A percentile compares a stretch with the other conserved stretches of the same genome.
phyloP scores from a whole-genome alignment of 2,797 vertebrate species.

The Vespertilio murinus region DNA sequence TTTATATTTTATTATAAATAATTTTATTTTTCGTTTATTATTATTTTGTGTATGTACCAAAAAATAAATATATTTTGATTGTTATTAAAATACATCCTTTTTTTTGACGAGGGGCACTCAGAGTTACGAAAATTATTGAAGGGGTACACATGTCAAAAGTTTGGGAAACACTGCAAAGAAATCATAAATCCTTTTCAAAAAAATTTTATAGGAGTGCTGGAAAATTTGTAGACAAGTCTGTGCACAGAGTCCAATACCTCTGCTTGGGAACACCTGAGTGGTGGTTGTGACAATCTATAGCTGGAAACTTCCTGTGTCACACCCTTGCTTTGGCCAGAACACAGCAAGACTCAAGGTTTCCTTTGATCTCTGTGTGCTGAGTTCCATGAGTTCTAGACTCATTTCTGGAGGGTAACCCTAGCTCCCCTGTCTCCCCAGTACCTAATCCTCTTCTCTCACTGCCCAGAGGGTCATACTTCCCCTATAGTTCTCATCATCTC shows the following conservation, averaged over 20 bases:
- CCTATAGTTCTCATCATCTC: neutral
- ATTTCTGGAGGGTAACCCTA: neutral
- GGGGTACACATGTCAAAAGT: no score
- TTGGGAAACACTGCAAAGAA: no score
- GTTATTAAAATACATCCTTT: no score
- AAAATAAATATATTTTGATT: no score
- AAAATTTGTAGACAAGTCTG: neutral
- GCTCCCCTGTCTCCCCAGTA: neutral
- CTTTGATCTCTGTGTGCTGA: neutral
- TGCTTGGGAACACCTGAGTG: neutral
- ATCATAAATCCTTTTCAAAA: slow-evolving; percentile 28
- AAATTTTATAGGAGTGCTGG: neutral
- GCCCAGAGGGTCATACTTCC: neutral
- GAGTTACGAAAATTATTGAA: no score
- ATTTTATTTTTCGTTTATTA: no score
- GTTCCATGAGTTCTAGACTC: neutral
- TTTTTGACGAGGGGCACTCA: no score
- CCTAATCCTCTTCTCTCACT: neutral
- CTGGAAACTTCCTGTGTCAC: neutral
- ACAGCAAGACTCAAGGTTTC: neutral
- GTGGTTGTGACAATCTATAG: neutral
- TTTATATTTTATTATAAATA: no score
- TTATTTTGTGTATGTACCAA: no score
- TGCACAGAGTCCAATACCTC: neutral
- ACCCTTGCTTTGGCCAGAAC: neutral